Evolutionary conservation across 1,140 invertebrate species (phyloP).

Genomic region (Drosophila aff.): DNA sequence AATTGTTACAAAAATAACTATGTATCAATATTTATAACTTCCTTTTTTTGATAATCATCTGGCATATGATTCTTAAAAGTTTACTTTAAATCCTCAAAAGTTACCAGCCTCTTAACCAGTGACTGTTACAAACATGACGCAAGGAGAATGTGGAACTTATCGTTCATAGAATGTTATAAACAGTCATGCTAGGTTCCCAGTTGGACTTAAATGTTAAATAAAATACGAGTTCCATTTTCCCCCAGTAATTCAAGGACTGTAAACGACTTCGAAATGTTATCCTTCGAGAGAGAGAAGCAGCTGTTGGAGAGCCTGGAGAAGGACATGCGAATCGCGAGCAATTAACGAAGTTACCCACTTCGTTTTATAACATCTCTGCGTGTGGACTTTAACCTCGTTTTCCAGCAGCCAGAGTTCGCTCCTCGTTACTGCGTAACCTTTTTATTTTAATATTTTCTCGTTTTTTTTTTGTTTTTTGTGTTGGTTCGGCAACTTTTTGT

Average conservation of each 20-base stretch:
- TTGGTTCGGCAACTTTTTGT: constrained; percentile 57
- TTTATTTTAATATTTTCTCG: constrained; percentile 6
- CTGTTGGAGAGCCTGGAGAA: background rate
- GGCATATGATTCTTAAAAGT: background rate
- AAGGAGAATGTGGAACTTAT: background rate
- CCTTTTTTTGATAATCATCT: background rate
- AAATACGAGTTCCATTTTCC: background rate
- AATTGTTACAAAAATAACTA: background rate
- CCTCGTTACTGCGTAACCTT: constrained; percentile 25
- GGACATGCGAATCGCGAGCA: constrained; percentile 1
- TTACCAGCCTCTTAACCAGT: background rate
- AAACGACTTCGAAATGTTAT: constrained; percentile 2
- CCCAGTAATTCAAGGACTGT: background rate
- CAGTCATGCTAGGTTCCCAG: background rate
- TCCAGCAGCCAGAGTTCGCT: constrained; percentile 21
- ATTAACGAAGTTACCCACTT: constrained; percentile 46
- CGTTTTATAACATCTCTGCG: constrained; percentile 24
- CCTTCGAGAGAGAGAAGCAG: background rate
- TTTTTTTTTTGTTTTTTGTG: constrained; percentile 24
- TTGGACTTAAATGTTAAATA: background rate
- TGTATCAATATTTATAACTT: background rate
- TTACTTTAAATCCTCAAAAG: too few relatives aligned
- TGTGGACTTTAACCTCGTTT: constrained; percentile 76
- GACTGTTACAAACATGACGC: background rate
- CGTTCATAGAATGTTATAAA: background rate